Conservation (phyloP, 2,888 invertebrate species). For the Dysmachus trigonus region DNA sequence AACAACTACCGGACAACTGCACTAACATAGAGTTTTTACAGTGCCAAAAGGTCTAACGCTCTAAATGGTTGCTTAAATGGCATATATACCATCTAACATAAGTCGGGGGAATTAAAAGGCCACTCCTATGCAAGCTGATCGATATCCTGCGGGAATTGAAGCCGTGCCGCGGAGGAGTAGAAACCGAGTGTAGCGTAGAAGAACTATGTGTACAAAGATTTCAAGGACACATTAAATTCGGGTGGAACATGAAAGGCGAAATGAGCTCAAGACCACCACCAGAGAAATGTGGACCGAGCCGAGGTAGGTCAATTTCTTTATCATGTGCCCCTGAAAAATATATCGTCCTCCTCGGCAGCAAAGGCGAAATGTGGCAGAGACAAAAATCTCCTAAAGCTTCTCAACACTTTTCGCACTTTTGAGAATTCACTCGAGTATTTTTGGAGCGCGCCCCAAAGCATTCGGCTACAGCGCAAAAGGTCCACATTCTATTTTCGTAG, state of each 20-base stretch:
- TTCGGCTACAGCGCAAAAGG: not conserved
- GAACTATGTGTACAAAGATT: not conserved
- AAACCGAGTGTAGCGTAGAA: not conserved
- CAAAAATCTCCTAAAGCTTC: not conserved
- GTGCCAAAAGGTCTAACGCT: not conserved
- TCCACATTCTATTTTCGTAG: not conserved
- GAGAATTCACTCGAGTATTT: not conserved
- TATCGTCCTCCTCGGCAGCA: not conserved
- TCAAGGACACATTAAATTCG: constrained; percentile 22
- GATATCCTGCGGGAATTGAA: constrained; percentile 13
- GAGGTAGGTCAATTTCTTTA: not conserved
- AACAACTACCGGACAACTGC: not conserved
- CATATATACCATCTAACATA: not conserved
- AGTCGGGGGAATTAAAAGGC: not conserved
- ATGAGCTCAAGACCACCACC: not conserved
- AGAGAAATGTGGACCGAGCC: not conserved
- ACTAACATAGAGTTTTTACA: not conserved
- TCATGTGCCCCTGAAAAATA: not conserved
- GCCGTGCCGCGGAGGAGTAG: not conserved
- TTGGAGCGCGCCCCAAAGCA: not conserved
- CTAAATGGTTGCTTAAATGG: not conserved
- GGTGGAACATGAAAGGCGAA: not conserved
- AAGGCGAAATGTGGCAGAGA: not conserved
- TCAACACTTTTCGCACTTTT: not conserved
- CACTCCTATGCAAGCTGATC: constrained; percentile 4